phyloP scores from a whole-genome alignment of 2,888 invertebrate species.

The Lucinisca nassula region DNA sequence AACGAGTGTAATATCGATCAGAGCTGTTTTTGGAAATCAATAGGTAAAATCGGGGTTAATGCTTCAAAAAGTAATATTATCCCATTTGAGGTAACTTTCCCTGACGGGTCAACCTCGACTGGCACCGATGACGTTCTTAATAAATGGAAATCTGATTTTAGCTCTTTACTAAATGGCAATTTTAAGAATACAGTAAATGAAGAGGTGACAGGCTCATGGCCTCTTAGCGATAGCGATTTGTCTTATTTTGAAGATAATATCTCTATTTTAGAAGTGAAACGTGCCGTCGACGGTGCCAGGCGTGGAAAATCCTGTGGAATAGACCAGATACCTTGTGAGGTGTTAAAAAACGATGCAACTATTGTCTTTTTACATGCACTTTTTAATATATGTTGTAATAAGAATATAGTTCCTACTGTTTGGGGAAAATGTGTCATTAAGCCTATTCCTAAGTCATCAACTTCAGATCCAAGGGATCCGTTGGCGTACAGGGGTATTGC shows the following conservation, averaged over 20 bases:
- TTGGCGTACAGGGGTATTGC: no score
- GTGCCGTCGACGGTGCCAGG: background rate
- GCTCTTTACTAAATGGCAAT: no score
- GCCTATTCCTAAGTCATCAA: no score
- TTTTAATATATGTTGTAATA: constrained; percentile 15
- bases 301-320: constrained; percentile 22
- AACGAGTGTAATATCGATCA: constrained; percentile 33
- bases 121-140: background rate
- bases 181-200: no score
- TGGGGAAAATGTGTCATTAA: constrained; percentile 16
- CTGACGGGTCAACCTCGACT: background rate
- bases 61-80: background rate
- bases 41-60: constrained; percentile 19
- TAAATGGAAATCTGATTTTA: background rate
- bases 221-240: background rate
- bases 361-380: background rate
- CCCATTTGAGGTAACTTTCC: background rate
- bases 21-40: constrained; percentile 41
- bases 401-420: no score
- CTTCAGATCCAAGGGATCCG: no score
- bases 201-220: no score
- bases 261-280: constrained; percentile 1
- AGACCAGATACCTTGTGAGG: constrained; percentile 10
- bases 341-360: background rate
- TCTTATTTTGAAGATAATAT: constrained; percentile 5